These are phyloP conservation scores for Portunus trituberculatus DNA, from an alignment of 1,140 invertebrate species.

Conservation along the genomic window DNA sequence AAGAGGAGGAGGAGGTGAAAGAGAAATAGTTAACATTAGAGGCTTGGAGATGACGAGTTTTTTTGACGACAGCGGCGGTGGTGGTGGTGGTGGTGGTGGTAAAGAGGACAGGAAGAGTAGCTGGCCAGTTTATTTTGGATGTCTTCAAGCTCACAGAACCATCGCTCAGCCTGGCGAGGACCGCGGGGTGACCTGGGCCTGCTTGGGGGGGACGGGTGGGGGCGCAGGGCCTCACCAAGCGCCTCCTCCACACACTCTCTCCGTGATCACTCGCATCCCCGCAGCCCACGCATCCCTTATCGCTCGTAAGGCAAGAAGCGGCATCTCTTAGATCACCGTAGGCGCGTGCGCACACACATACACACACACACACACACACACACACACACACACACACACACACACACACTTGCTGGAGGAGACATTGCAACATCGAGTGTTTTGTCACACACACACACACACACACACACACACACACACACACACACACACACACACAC, in stretches of 20 bases:
- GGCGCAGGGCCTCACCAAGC: not conserved
- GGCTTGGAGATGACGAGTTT: not conserved
- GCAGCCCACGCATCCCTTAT: not conserved
- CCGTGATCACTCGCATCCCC: not conserved
- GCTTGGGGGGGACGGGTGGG: not conserved
- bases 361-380: conserved; percentile 20
- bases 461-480: conserved; percentile 20
- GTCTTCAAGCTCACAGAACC: not conserved
- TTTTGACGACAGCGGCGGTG: no score
- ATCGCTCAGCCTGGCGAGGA: not conserved
- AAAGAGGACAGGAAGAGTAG: not conserved
- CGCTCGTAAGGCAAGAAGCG: not conserved
- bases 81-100: no score
- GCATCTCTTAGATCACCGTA: not conserved
- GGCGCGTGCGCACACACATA: not conserved
- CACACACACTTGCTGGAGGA: not conserved
- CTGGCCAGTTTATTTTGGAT: not conserved
- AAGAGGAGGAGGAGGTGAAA: no score
- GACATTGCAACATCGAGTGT: no score
- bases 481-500: conserved; percentile 20
- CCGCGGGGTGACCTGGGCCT: no score
- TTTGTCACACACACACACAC: not conserved
- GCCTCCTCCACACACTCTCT: not conserved
- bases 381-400: conserved; percentile 6
- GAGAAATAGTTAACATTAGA: not conserved